phyloP scores from a whole-genome alignment of 2,797 vertebrate genomes.

The Amphiprion clarkii region DNA sequence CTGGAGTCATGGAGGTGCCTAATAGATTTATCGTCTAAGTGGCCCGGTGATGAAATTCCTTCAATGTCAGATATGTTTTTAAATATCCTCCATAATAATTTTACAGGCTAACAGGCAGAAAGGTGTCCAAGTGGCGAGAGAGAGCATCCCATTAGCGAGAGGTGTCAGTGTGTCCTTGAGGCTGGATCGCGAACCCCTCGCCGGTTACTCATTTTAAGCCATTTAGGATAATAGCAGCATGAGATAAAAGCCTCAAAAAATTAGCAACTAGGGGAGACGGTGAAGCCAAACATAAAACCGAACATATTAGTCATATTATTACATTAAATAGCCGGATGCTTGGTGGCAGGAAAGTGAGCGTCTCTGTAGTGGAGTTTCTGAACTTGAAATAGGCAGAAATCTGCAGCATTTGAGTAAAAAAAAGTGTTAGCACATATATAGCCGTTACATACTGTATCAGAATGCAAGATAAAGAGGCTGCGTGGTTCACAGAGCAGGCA shows the following conservation, averaged over 20 bases:
- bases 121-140: conserved; percentile 18
- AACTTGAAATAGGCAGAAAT: not conserved
- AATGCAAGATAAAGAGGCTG: conserved; percentile 35
- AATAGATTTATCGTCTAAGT: not conserved
- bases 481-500: conserved; percentile 60
- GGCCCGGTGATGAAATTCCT: not conserved
- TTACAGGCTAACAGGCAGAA: conserved; percentile 8
- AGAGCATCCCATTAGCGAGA: conserved; percentile 41
- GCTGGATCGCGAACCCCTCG: conserved; percentile 24
- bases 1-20: not conserved
- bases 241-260: conserved; percentile 39
- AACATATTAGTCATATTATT: conserved; percentile 2
- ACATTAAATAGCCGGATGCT: conserved; percentile 2
- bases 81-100: conserved; percentile 28
- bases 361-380: too few species aligned
- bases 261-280: not conserved
- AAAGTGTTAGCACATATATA: conserved; percentile 32
- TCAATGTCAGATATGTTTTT: conserved; percentile 13
- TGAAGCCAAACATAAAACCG: conserved; percentile 24
- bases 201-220: conserved; percentile 37
- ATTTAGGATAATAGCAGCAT: conserved; percentile 32
- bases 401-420: not conserved
- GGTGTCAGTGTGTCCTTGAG: conserved; percentile 43
- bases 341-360: too few species aligned
- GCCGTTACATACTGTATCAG: conserved; percentile 36